phyloP scores from a whole-genome alignment of 2,888 invertebrate species.

The Clusia tigrina region DNA sequence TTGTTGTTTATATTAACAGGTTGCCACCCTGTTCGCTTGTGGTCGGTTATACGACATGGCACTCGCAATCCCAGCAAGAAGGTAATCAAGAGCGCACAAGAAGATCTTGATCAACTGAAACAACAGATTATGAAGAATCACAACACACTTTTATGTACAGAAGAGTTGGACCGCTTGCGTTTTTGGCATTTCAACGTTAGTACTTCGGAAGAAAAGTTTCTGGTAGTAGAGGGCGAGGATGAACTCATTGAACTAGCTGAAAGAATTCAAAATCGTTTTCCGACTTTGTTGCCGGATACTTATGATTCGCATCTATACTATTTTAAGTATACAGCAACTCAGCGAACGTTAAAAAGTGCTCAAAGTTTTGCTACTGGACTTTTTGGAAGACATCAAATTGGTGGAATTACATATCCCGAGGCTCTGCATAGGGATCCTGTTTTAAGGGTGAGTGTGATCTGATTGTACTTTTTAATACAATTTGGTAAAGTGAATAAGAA shows the following conservation, averaged over 20 bases:
- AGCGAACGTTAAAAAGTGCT: conserved; percentile 79
- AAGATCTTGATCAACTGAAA: conserved; percentile 65
- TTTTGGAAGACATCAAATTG: conserved; percentile 73
- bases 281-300: conserved; percentile 69
- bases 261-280: conserved; percentile 77
- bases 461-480: neutral
- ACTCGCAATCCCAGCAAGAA: conserved; percentile 75
- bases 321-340: conserved; percentile 81
- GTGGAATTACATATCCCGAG: conserved; percentile 72
- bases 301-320: conserved; percentile 67
- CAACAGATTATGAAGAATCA: conserved; percentile 56
- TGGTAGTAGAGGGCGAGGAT: conserved; percentile 78
- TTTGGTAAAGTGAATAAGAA: neutral
- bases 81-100: conserved; percentile 68
- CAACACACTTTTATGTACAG: conserved; percentile 66
- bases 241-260: conserved; percentile 78
- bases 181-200: conserved; percentile 70
- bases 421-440: conserved; percentile 72
- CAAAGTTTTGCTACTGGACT: conserved; percentile 77
- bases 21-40: conserved; percentile 73
- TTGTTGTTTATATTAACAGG: too few relatives aligned
- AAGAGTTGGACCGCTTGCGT: conserved; percentile 62
- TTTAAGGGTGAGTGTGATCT: conserved; percentile 69
- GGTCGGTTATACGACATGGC: conserved; percentile 81
- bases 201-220: conserved; percentile 68